These are phyloP conservation scores for Erynnis tages DNA, from an alignment of 2,888 invertebrate species.

Conservation along the genomic window DNA sequence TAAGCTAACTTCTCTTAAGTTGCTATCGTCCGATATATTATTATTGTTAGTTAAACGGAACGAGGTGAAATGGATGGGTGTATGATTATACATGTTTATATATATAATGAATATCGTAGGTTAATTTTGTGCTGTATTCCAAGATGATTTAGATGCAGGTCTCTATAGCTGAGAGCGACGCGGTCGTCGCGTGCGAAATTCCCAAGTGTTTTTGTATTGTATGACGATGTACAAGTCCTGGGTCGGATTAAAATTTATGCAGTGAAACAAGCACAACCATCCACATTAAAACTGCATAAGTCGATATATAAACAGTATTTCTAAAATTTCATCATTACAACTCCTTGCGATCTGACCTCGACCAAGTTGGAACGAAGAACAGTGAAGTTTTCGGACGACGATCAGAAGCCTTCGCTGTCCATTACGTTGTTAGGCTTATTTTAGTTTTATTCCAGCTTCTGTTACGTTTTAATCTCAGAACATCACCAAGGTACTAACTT, in stretches of 20 bases:
- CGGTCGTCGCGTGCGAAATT: slow-evolving; percentile 19
- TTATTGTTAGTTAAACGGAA: slow-evolving; percentile 54
- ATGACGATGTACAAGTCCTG: not conserved
- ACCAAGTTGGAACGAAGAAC: slow-evolving; percentile 30
- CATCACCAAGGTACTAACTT: slow-evolving; percentile 68
- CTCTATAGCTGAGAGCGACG: slow-evolving; percentile 12
- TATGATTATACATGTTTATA: slow-evolving; percentile 78
- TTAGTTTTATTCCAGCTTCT: slow-evolving; percentile 63
- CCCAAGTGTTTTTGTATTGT: slow-evolving; percentile 35
- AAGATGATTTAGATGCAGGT: slow-evolving; percentile 46
- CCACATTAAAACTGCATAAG: not conserved
- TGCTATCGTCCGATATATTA: slow-evolving; percentile 63
- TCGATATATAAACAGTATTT: slow-evolving; percentile 1
- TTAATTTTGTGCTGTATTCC: slow-evolving; percentile 76
- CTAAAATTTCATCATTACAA: not conserved
- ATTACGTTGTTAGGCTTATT: slow-evolving; percentile 59
- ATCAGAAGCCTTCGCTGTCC: slow-evolving; percentile 57
- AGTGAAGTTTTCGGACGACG: slow-evolving; percentile 27
- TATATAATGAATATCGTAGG: slow-evolving; percentile 75
- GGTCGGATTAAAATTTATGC: slow-evolving; percentile 8
- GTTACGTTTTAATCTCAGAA: slow-evolving; percentile 55
- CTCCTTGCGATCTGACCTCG: slow-evolving; percentile 7
- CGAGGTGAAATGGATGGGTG: slow-evolving; percentile 67
- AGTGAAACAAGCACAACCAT: slow-evolving; percentile 17
- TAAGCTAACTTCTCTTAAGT: slow-evolving; percentile 69